A percentile compares a stretch with the other conserved stretches of the same genome.
Conservation (phyloP, 2,888 invertebrate species). For the Oconnorella tubifera region DNA sequence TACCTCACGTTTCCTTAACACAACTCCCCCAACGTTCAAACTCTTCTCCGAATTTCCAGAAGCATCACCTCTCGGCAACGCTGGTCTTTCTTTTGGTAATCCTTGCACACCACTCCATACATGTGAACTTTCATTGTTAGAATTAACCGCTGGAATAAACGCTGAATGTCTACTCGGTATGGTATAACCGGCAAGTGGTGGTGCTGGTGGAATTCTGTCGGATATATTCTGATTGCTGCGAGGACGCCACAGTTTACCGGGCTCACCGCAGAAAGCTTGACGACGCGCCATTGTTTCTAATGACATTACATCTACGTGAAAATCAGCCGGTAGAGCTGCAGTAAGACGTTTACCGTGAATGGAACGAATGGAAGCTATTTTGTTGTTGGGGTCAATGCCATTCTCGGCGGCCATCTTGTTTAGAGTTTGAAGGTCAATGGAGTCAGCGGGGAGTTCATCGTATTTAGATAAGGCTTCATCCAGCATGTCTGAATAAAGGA, state of each 20-base stretch:
- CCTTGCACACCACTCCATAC: too few species aligned
- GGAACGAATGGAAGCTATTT: slow-evolving; percentile 86
- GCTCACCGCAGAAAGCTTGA: slow-evolving; percentile 2
- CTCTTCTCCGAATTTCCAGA: background rate
- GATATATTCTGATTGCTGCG: background rate
- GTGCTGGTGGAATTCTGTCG: background rate
- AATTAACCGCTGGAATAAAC: too few species aligned
- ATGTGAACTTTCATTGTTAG: too few species aligned
- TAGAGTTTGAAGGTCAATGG: background rate
- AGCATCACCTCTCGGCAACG: background rate
- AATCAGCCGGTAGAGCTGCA: background rate
- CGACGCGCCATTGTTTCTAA: slow-evolving; percentile 2
- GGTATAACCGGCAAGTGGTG: too few species aligned
- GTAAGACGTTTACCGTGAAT: slow-evolving; percentile 60
- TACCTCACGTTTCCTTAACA: too few species aligned
- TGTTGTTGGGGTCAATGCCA: slow-evolving; percentile 46
- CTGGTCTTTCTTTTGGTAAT: too few species aligned
- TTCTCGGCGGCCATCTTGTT: slow-evolving; percentile 11
- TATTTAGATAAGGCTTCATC: background rate
- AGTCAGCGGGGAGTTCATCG: background rate
- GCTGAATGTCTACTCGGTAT: too few species aligned
- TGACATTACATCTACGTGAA: background rate
- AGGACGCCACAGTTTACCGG: slow-evolving; percentile 5
- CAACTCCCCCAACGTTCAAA: background rate
- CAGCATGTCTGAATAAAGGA: background rate